Evolutionary conservation across 2,797 vertebrate species (phyloP).

Genomic region (Helicolenus hilgendorfi): DNA sequence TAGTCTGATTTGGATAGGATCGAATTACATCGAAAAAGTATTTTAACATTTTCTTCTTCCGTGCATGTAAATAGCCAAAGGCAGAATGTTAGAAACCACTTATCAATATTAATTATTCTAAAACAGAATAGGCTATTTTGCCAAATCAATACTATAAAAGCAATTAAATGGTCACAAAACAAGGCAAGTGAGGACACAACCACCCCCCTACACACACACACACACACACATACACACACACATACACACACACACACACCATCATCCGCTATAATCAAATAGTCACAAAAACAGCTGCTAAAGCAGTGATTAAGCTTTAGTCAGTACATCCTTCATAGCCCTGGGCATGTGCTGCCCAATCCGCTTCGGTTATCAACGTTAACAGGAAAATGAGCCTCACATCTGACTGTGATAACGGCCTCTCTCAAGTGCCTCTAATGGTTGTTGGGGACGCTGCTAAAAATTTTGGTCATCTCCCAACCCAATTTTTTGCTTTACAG

Average conservation of each 20-base stretch:
- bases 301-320: slow-evolving; percentile 74
- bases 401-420: slow-evolving; percentile 64
- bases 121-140: slow-evolving; percentile 30
- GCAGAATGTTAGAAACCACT: slow-evolving; percentile 2
- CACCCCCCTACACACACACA: neutral
- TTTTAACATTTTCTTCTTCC: neutral
- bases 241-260: neutral
- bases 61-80: neutral
- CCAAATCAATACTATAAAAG: slow-evolving; percentile 41
- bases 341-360: slow-evolving; percentile 73
- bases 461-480: slow-evolving; percentile 39
- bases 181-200: slow-evolving; percentile 20
- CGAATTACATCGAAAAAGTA: neutral
- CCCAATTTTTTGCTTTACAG: slow-evolving; percentile 7
- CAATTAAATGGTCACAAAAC: slow-evolving; percentile 51
- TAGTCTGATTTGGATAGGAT: neutral
- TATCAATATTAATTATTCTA: slow-evolving; percentile 19
- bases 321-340: slow-evolving; percentile 64
- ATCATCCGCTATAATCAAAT: slow-evolving; percentile 61
- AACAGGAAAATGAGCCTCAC: slow-evolving; percentile 64
- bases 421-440: slow-evolving; percentile 48
- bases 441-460: slow-evolving; percentile 31
- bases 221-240: neutral
- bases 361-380: slow-evolving; percentile 65
- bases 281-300: slow-evolving; percentile 73